Evolutionary conservation across 2,113 vertebrate genomes (phyloP), one percentile per base, ranked within the genome.

Genomic region (Columba janthina): DNA sequence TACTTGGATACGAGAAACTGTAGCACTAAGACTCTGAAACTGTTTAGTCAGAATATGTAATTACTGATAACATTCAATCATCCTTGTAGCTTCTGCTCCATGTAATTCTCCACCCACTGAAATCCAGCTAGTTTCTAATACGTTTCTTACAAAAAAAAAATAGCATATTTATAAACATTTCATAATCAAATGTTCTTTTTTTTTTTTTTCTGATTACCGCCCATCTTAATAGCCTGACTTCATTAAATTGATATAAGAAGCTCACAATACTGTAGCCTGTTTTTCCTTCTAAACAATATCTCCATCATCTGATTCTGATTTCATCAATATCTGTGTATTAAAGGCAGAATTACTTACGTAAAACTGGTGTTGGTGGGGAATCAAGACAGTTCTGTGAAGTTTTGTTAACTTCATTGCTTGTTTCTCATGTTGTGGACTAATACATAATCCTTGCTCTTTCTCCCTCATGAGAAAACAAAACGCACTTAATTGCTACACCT

Each of bases 11-110:
- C 13, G 82, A 61, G 31, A 85, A 91, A n/a, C 50, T 24, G 17
- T 53, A 89, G 44, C n/a, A 28, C 31, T 34, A 75, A 14, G 58
- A 93, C 80, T 73, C 62, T 46, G 50, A 36, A 87, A 85, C 15
- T 62, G 9, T 82, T 95, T 50, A 54, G 66, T 82, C 22, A 76
- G 67, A 89, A 79, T 58, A 51, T 82, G 54, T 77, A 88, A 83
- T 91, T 94, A 70, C 65, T 42, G 34, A 25, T 62, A 88, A 69
- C 11, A 76, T 79, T 87, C 91, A 75, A 44, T 87, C 74, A 76
- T 51, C 18, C 54, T 44, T 83, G 34, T 70, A 61, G 62, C 46
- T 91, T 95, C 56, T 77, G 32, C 75, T 73, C 67, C 2, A 0
- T 89, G 40, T 82, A 83, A 71, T 85, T 91, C 40, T 56, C 51